Conservation (phyloP, 2,113 vertebrate genomes). For the Anolis sagrei region DNA sequence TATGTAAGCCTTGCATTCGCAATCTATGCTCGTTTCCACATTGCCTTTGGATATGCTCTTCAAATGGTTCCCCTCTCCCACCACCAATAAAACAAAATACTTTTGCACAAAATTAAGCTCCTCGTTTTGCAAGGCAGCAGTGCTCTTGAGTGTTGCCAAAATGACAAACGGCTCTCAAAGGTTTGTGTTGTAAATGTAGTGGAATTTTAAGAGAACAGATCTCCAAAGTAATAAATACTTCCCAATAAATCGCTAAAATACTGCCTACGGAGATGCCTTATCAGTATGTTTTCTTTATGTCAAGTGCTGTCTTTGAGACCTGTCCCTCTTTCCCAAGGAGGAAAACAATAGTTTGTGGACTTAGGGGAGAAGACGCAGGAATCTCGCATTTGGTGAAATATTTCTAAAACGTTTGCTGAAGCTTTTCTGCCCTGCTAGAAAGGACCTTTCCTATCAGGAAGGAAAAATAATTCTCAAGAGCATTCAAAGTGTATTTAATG, state of each 20-base stretch:
- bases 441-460: slow-evolving; percentile 37
- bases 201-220: slow-evolving; percentile 77
- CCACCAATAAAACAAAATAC: slow-evolving; percentile 34
- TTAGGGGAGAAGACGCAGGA: no score
- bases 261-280: slow-evolving; percentile 72
- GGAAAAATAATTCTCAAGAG: slow-evolving; percentile 32
- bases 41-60: slow-evolving; percentile 52
- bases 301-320: slow-evolving; percentile 22
- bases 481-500: not conserved
- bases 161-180: slow-evolving; percentile 63
- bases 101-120: slow-evolving; percentile 56
- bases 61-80: slow-evolving; percentile 27
- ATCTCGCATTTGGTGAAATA: no score
- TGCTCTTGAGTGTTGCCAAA: slow-evolving; percentile 66
- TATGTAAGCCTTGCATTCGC: slow-evolving; percentile 56
- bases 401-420: not conserved
- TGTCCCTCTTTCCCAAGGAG: no score
- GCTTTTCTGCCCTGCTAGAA: no score
- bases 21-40: slow-evolving; percentile 59
- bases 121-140: slow-evolving; percentile 66
- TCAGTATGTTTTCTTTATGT: slow-evolving; percentile 70
- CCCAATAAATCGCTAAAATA: slow-evolving; percentile 73
- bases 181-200: slow-evolving; percentile 75
- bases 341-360: no score
- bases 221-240: slow-evolving; percentile 78